phyloP scores from a whole-genome alignment of 2,113 vertebrate species.

The Erythrocercus mccallii region DNA sequence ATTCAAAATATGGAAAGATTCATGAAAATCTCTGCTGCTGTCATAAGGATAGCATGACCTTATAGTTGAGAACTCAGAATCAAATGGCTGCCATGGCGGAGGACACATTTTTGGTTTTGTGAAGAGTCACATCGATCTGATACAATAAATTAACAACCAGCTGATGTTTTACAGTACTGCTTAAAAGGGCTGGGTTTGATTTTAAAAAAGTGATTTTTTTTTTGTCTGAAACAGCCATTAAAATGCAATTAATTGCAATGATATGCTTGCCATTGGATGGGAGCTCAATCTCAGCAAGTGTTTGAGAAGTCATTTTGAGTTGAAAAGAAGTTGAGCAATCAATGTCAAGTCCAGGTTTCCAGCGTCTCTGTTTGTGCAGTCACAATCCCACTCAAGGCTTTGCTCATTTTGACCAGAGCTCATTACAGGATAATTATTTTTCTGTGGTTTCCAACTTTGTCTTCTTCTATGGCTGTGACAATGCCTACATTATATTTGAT shows the following conservation, averaged over 20 bases:
- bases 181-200: background rate
- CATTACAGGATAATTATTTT: background rate
- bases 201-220: background rate
- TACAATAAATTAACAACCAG: background rate
- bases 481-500: background rate
- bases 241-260: background rate
- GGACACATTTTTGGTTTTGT: background rate
- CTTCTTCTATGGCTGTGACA: background rate
- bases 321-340: background rate
- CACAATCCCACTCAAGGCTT: background rate
- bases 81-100: background rate
- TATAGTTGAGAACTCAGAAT: background rate
- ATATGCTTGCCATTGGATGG: background rate
- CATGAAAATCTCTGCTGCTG: background rate
- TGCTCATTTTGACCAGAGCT: background rate
- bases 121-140: background rate
- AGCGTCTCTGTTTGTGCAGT: background rate
- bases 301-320: background rate
- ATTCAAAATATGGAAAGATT: background rate
- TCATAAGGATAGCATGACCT: background rate
- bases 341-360: background rate
- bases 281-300: background rate
- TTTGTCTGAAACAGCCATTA: background rate
- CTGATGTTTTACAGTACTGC: background rate
- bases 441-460: background rate